A percentile compares a stretch with the other conserved stretches of the same genome.
These are phyloP conservation scores for Microchrysa polita DNA, from an alignment of 2,888 invertebrate genomes.

Conservation along the genomic window DNA sequence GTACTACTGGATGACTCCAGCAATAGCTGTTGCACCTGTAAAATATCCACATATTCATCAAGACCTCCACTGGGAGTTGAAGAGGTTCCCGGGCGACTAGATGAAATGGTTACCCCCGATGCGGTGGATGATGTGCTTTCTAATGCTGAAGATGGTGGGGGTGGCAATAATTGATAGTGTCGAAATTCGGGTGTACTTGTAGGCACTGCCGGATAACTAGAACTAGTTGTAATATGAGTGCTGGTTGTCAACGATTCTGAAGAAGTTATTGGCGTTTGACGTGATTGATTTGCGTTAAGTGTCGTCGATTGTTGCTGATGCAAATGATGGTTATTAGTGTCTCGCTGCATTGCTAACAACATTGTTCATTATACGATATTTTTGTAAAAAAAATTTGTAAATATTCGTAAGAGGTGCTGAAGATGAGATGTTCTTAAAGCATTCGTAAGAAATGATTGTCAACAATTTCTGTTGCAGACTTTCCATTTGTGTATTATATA, in stretches of 20 bases:
- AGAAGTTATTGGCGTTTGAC: constrained; percentile 38
- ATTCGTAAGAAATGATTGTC: constrained; percentile 5
- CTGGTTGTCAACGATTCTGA: constrained; percentile 40
- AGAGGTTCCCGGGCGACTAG: constrained; percentile 38
- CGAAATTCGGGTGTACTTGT: constrained; percentile 37
- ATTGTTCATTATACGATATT: constrained; percentile 55
- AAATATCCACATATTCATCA: constrained; percentile 85
- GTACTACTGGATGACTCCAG: constrained; percentile 66
- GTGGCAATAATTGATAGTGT: constrained; percentile 50
- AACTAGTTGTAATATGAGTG: constrained; percentile 43
- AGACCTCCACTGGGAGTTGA: constrained; percentile 55
- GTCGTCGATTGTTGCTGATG: constrained; percentile 45
- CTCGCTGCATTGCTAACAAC: constrained; percentile 80
- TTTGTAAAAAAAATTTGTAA: no score
- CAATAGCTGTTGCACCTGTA: constrained; percentile 81
- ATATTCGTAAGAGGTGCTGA: not conserved
- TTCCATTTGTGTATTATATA: constrained; percentile 34
- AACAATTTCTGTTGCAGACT: not conserved
- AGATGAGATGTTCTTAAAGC: no score
- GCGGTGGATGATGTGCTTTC: constrained; percentile 4
- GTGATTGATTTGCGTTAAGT: constrained; percentile 49
- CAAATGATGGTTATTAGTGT: constrained; percentile 69
- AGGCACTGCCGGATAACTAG: constrained; percentile 51
- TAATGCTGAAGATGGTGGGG: constrained; percentile 36
- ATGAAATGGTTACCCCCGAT: not conserved